Conservation (phyloP, 2,113 vertebrate genomes). For the Junco hyemalis region DNA sequence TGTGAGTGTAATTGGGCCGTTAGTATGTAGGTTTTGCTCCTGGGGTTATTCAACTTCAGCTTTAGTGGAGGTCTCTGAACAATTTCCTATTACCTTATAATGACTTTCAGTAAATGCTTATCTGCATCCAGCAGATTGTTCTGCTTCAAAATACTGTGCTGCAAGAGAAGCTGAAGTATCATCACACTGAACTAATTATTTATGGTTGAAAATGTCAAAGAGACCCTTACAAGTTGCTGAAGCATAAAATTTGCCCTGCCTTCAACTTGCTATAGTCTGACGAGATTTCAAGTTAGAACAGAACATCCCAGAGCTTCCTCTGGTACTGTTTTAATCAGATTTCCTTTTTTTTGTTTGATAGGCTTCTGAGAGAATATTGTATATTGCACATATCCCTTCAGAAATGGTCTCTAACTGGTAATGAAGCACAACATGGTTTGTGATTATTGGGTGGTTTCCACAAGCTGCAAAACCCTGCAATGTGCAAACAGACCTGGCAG, state of each 20-base stretch:
- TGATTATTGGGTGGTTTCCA: background rate
- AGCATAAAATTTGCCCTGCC: constrained; percentile 43
- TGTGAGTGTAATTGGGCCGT: background rate
- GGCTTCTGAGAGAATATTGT: background rate
- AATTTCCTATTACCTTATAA: constrained; percentile 37
- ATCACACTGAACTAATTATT: constrained; percentile 36
- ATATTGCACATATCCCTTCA: background rate
- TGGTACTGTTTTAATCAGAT: constrained; percentile 11
- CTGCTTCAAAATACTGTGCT: background rate
- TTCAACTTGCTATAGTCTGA: constrained; percentile 14
- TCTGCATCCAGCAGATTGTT: constrained; percentile 57
- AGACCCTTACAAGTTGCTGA: constrained; percentile 26
- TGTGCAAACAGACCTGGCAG: background rate
- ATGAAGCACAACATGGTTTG: background rate
- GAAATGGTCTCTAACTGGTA: background rate
- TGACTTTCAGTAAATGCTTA: constrained; percentile 43
- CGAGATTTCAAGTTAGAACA: constrained; percentile 6
- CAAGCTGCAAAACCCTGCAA: background rate
- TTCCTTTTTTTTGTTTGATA: background rate
- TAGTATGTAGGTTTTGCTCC: background rate
- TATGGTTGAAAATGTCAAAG: constrained; percentile 8
- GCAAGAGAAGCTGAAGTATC: background rate
- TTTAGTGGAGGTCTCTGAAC: background rate
- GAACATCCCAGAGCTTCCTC: background rate
- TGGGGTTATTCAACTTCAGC: background rate